Evolutionary conservation across 2,888 invertebrate species (phyloP).

Genomic region (Mythimna lalbum): DNA sequence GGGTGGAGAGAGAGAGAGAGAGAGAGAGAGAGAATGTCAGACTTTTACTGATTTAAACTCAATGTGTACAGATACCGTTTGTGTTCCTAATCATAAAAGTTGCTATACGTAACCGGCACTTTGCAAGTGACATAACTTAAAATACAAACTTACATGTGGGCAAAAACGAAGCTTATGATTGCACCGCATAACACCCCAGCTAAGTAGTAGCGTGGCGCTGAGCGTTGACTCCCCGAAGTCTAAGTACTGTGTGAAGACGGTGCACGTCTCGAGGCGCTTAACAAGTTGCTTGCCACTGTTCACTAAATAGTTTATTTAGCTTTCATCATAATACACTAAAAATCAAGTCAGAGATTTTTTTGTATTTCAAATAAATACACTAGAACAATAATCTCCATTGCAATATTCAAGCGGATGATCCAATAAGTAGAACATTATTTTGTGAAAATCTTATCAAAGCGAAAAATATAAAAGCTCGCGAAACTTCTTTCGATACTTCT

Average conservation of each 20-base stretch:
- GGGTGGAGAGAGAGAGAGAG: too few relatives aligned
- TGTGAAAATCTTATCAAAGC: slow-evolving; percentile 62
- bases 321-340: not conserved
- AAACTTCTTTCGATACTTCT: slow-evolving; percentile 67
- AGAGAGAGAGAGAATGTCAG: too few relatives aligned
- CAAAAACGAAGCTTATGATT: slow-evolving; percentile 6
- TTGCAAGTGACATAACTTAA: not conserved
- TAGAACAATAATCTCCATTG: not conserved
- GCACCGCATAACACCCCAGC: not conserved
- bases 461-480: slow-evolving; percentile 58
- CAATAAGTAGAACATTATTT: slow-evolving; percentile 56
- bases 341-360: not conserved
- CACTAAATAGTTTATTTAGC: slow-evolving; percentile 7
- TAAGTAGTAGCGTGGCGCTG: not conserved
- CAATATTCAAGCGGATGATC: slow-evolving; percentile 27
- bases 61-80: too few relatives aligned
- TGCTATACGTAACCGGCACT: not conserved
- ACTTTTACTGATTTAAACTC: too few relatives aligned
- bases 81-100: not conserved
- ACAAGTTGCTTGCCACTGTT: not conserved
- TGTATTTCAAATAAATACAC: not conserved
- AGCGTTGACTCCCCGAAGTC: slow-evolving; percentile 8
- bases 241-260: slow-evolving; percentile 16
- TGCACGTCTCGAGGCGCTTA: slow-evolving; percentile 5
- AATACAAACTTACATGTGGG: not conserved